phyloP scores from a whole-genome alignment of 2,113 vertebrate species.

The Zapornia atra region DNA sequence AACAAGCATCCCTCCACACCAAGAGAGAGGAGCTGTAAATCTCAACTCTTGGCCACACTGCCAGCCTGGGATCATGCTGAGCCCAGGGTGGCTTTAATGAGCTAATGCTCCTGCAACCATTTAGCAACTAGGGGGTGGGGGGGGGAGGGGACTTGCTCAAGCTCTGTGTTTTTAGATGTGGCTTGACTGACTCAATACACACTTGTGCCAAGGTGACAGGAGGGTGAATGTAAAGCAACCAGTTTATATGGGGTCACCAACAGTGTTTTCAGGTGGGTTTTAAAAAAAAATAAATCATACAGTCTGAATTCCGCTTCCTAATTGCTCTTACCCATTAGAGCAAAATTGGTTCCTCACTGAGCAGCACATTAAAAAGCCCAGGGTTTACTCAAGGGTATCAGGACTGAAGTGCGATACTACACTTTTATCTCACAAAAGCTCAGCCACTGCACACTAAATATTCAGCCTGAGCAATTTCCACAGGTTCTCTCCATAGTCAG shows the following conservation, averaged over 20 bases:
- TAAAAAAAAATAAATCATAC: neutral
- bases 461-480: neutral
- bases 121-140: neutral
- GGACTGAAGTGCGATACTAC: neutral
- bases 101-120: neutral
- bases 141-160: too few species aligned
- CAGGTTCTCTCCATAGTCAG: neutral
- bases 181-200: neutral
- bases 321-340: neutral
- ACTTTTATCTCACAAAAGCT: neutral
- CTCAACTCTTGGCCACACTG: rapidly evolving
- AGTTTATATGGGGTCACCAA: neutral
- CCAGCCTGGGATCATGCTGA: neutral
- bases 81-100: neutral
- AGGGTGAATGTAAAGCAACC: neutral
- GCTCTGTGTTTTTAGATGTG: neutral
- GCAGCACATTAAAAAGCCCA: neutral
- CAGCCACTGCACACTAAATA: neutral
- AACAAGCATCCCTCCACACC: neutral
- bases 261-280: neutral
- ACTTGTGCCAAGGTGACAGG: neutral
- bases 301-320: neutral
- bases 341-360: neutral
- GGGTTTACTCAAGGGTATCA: neutral
- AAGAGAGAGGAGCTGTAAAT: neutral